Evolutionary conservation across 1,140 invertebrate species (phyloP), one percentile per base, ranked within the genome.

Genomic region (Sycophaga agraensis): DNA sequence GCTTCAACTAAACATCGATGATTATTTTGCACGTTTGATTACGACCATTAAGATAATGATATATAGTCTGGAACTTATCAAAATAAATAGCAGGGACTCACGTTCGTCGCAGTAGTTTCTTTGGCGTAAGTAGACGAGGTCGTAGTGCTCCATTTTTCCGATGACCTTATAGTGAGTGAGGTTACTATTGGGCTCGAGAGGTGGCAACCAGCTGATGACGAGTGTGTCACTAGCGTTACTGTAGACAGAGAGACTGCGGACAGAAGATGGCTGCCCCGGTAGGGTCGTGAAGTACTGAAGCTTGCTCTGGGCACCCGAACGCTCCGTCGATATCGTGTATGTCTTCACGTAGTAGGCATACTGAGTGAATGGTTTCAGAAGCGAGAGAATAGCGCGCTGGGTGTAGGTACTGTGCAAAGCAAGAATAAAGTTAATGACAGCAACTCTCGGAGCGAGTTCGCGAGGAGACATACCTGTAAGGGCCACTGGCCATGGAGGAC

Each of bases 321-420:
- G 84, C 72, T 92, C 91, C 31, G 87, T 88, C 2, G 89, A 86
- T 55, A 96, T 89, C 0, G 92, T 95, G 68, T 89, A 91, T 0
- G 94, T 96, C 73, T 92, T 91, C 0, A 97, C 88, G 78, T 95
- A 97, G 61, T 89, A 87, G 1, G 92, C 94, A 78, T 98, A 98
- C 53, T 88, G 86, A 0, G 93, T 96, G 76, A 86, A 94, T 0
- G 93, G 90, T 66, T 88, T 86, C 7, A 97, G 80, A 9, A 83
- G 75, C 0, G 80, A 76, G 12, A 64, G 19, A 11, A 63, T 42
- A 2, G 9, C 22, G 7, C n/a, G 8, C 8, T 56, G 60, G 16
- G 35, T 55, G 28, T 26, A 56, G 21, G 19, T 42, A 12, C 34
- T 62, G 35, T n/a, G n/a, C n/a, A n/a, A n/a, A n/a, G n/a, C n/a